Percentiles rank a stretch among this genome's conserved stretches.
phyloP scores from a whole-genome alignment of 2,113 vertebrate genomes.

The Pedionomus torquatus region DNA sequence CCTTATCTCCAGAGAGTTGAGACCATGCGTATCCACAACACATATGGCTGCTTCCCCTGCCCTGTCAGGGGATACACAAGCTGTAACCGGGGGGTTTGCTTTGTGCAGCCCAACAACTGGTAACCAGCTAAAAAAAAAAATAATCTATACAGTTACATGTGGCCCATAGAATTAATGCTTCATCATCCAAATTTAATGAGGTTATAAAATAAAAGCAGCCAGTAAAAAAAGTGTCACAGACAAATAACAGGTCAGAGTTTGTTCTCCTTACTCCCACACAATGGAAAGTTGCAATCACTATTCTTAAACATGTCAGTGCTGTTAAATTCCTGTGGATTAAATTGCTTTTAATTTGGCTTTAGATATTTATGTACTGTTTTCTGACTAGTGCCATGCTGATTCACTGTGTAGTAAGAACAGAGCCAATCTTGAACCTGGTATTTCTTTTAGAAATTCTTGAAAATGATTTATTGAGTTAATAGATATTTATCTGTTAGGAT shows the following conservation, averaged over 20 bases:
- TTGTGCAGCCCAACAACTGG: neutral
- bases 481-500: neutral
- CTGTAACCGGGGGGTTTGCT: neutral
- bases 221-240: conserved; percentile 53
- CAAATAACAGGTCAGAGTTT: conserved; percentile 42
- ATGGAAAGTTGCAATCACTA: conserved; percentile 27
- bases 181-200: conserved; percentile 56
- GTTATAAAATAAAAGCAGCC: conserved; percentile 57
- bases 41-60: neutral
- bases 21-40: neutral
- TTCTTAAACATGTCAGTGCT: conserved; percentile 28
- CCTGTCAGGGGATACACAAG: neutral
- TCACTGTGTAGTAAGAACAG: neutral
- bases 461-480: neutral
- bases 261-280: neutral
- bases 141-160: neutral
- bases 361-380: conserved; percentile 48
- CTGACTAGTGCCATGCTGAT: conserved; percentile 10
- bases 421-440: neutral
- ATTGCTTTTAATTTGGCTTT: conserved; percentile 48
- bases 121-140: conserved; percentile 15
- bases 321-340: conserved; percentile 56
- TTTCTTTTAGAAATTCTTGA: neutral
- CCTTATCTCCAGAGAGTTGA: neutral
- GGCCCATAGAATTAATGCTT: conserved; percentile 49